Base-by-base conservation (phyloP, 2,888 invertebrate genomes). In the Macaria liturata region DNA sequence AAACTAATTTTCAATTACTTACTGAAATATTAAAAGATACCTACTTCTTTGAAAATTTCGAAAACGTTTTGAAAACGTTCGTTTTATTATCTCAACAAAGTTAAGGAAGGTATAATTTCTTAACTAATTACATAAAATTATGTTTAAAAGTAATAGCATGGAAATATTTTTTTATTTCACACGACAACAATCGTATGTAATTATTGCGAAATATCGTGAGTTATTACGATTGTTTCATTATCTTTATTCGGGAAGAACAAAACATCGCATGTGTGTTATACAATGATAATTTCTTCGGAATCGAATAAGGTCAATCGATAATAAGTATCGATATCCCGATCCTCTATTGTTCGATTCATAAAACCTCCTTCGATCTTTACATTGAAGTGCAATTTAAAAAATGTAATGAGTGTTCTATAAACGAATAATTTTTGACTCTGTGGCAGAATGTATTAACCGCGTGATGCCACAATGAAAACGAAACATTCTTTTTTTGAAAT, bases 321-420 rank as follows among this genome's bases (percentile, higher is more conserved):
- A 49, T 61, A 64, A 67, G 68, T 66, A 64, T 67, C 66, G 60
- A 75, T 73, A 70, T 71, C 32, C 64, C 69, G 70, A 67, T 69
- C 70, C 65, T 72, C 80, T 74, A 83, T 87, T 86, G 84, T 84
- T 70, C 68, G 57, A 75, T 77, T 68, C 55, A 57, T 65, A 68
- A 70, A 62, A 65, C 50, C 64, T 63, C 42, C n/a, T 9, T 9
- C 42, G 42, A 42, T 42, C 42, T 72, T 72, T 46, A 32, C 68
- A 71, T 72, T 64, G 61, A 56, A 55, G 67, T 65, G 52, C 59
- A 58, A 62, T 67, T 69, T 67, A 46, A 54, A 59, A 49, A 49
- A 58, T 44, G 44, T 45, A 53, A 58, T 64, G 61, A 63, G 61
- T 56, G 46, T 49, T 51, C 57, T 61, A 61, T 61, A 54, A 61